Evolutionary conservation across 2,113 vertebrate genomes (phyloP), one percentile per base, ranked within the genome.

Genomic region (Rhabdomys dilectus): DNA sequence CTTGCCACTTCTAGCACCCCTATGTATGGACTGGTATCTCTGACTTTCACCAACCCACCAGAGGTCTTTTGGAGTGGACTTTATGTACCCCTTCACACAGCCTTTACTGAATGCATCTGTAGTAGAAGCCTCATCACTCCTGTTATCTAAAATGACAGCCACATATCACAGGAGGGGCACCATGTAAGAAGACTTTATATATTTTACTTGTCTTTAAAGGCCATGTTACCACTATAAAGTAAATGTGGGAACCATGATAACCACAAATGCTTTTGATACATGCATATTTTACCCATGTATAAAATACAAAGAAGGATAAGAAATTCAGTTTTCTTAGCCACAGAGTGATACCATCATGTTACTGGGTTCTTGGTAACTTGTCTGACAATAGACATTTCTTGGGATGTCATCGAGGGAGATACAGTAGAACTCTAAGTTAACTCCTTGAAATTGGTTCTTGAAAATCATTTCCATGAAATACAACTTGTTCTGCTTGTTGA

Each of bases 261-360:
- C 11, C 84, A 5, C 88, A 85, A 95, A 90, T 73, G 29, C 15
- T 39, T 95, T 80, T 84, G 39, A 73, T 42, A 45, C 3, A 39
- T 60, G 39, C 66, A 26, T 68, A 8, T 56, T 92, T 93, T 91
- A 86, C 7, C 5, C 12, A 60, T 75, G 8, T 45, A 42, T 62
- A 72, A 80, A 91, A 75, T 45, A 91, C 42, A 6, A 95, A 90
- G 21, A 26, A 91, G 90, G 64, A 77, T 39, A 16, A 94, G 26
- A 75, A 53, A 8, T 81, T 92, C 29, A 22, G 10, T 91, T 93
- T 89, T 82, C 31, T 92, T 96, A 91, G 29, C 31, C 81, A 11
- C 85, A 17, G 87, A 95, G 70, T 53, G 60, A 77, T 6, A 66
- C 31, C 24, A 88, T 10, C 29, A 45, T 76, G 29, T 85, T 73